Base-by-base conservation (phyloP, 2,888 invertebrate species). In the Dryocosmus kuriphilus region DNA sequence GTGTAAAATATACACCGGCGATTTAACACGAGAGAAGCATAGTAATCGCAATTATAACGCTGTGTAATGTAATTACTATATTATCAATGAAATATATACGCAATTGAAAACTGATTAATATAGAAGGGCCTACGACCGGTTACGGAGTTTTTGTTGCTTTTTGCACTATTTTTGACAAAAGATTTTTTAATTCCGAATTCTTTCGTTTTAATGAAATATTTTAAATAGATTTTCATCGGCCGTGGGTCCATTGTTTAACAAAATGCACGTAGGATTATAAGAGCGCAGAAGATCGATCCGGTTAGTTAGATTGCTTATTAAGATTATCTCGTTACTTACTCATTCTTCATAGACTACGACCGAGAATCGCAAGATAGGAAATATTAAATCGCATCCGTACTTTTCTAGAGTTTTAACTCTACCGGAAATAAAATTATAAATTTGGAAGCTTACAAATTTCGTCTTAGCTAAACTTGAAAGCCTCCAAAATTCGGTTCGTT, bases 61-160 rank as follows among this genome's bases (percentile, higher is more conserved):
- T 87, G 84, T 86, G 86, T 88, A 87, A 85, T 85, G 86, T 85
- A 87, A 87, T 88, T 85, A 85, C 63, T 85, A 82, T 85, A 84
- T 83, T 82, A 84, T 77, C 80, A 84, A 84, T 84, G 78, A 85
- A 85, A 85, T 84, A 85, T 84, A 80, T 81, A 82, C 61, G 84
- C 80, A 79, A 83, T 78, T 80, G 75, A 76, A 79, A 81, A 46
- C 67, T 67, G 67, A 67, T 67, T 67, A 67, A 67, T 67, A 67
- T 67, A 67, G 27, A 67, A 67, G 75, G 57, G 78, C 80, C 81
- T 71, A 62, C 77, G 75, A 78, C 51, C 80, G 81, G 79, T 80
- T 82, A 80, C 79, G 71, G 79, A 76, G 35, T 75, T 65, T 65
- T 71, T 22, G 22, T 46, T 38, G 14, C 14, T 14, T 60, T 27